A percentile compares a stretch with the other conserved stretches of the same genome.
Evolutionary conservation across 2,888 invertebrate species (phyloP).

Genomic region (Pharmacophagus antenor): DNA sequence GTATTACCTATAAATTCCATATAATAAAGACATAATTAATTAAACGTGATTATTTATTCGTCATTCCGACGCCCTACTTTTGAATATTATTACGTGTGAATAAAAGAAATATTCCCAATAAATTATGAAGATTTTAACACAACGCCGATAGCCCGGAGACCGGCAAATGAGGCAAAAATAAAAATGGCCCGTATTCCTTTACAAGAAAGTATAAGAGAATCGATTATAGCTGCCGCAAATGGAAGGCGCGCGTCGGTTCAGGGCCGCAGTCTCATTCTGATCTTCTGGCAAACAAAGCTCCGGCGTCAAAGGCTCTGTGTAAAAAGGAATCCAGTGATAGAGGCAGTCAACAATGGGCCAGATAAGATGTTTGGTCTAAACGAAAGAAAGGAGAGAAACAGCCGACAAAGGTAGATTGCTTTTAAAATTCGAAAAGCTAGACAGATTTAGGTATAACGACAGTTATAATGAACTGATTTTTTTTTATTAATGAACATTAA

Average conservation of each 20-base stretch:
- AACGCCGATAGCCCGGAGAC: neutral
- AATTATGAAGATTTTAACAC: neutral
- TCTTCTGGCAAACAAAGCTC: constrained; percentile 74
- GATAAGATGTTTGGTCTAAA: constrained; percentile 51
- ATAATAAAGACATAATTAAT: too few relatives aligned
- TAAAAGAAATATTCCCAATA: neutral
- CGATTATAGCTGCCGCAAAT: constrained; percentile 48
- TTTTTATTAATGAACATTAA: too few relatives aligned
- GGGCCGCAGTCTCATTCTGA: constrained; percentile 70
- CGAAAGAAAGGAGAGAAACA: constrained; percentile 9
- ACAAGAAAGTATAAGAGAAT: constrained; percentile 46
- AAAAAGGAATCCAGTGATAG: constrained; percentile 79
- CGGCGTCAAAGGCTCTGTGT: constrained; percentile 75
- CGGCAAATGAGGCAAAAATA: constrained; percentile 14
- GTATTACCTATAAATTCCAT: too few relatives aligned
- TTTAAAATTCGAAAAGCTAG: too few relatives aligned
- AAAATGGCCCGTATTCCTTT: constrained; percentile 23
- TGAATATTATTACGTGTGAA: neutral
- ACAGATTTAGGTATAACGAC: too few relatives aligned
- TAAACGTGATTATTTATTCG: too few relatives aligned
- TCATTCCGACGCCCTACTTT: too few relatives aligned
- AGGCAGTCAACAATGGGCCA: constrained; percentile 78
- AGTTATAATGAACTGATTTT: too few relatives aligned
- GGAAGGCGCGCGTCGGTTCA: constrained; percentile 70
- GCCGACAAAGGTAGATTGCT: neutral